These are phyloP conservation scores for Psittacula derbiana DNA, from an alignment of 2,797 vertebrate genomes.

Conservation along the genomic window DNA sequence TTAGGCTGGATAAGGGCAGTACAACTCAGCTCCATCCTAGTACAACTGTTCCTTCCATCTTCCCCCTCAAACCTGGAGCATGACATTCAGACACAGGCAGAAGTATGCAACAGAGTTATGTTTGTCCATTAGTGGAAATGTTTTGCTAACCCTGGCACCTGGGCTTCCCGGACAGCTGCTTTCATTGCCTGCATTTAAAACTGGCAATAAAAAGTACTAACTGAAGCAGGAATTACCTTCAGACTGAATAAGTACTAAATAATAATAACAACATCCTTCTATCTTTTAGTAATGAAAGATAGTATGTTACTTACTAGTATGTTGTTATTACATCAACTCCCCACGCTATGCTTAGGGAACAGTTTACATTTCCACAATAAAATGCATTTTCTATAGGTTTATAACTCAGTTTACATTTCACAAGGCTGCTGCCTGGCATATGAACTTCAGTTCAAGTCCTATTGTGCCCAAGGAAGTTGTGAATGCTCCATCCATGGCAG, in stretches of 20 bases:
- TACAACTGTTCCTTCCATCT: not conserved
- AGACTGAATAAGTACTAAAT: not conserved
- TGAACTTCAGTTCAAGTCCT: slow-evolving; percentile 4
- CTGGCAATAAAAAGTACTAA: not conserved
- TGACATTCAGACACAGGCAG: not conserved
- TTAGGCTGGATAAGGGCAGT: not conserved
- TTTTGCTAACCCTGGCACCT: not conserved
- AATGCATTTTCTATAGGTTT: slow-evolving; percentile 52
- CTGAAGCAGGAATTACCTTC: not conserved
- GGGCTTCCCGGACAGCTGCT: not conserved
- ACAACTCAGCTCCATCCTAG: not conserved
- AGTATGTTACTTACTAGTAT: slow-evolving; percentile 21
- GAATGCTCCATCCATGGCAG: not conserved
- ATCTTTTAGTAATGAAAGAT: not conserved
- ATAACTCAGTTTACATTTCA: slow-evolving; percentile 45
- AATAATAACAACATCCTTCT: not conserved
- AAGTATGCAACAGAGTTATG: not conserved
- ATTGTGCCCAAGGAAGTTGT: not conserved
- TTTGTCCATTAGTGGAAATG: not conserved
- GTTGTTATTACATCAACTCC: slow-evolving; percentile 40
- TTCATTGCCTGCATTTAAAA: not conserved
- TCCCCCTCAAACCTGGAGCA: not conserved
- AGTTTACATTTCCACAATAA: slow-evolving; percentile 62
- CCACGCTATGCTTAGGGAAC: slow-evolving; percentile 38
- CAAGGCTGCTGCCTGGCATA: not conserved